phyloP scores from a whole-genome alignment of 2,113 vertebrate genomes.

The Nematolebias whitei region DNA sequence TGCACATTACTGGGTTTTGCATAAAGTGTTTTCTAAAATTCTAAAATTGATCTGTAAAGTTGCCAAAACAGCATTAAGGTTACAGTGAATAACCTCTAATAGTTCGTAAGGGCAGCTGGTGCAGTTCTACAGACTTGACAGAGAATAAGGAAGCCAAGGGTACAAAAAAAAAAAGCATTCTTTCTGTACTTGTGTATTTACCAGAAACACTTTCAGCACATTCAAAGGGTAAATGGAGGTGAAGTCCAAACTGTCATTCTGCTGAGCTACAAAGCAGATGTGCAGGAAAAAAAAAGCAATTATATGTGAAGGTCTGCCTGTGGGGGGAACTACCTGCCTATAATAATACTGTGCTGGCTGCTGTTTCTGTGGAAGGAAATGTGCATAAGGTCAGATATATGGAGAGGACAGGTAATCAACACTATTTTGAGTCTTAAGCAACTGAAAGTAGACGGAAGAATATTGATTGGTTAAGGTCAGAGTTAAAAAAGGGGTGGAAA shows the following conservation, averaged over 20 bases:
- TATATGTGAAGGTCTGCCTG: constrained; percentile 4
- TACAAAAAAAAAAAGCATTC: neutral
- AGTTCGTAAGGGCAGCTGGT: neutral
- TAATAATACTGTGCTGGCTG: neutral
- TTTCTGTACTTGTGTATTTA: constrained; percentile 3
- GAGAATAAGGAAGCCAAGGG: constrained; percentile 3
- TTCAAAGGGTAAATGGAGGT: constrained; percentile 19
- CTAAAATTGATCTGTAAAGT: neutral
- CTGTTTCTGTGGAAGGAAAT: neutral
- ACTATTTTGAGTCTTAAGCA: constrained; percentile 36
- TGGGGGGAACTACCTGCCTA: neutral
- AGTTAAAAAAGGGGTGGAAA: neutral
- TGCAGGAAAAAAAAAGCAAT: neutral
- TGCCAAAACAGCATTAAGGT: neutral
- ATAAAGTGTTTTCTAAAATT: no score
- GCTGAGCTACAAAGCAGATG: neutral
- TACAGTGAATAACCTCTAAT: constrained; percentile 12
- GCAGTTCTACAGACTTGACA: constrained; percentile 1
- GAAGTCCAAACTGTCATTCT: constrained; percentile 18
- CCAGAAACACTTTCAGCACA: constrained; percentile 22
- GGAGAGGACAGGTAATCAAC: constrained; percentile 37
- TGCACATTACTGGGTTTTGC: no score
- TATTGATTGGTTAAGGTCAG: neutral
- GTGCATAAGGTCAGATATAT: constrained; percentile 3
- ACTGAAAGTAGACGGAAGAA: constrained; percentile 23